Base-by-base conservation (phyloP, 1,140 invertebrate species). In the Bacillus rossius region DNA sequence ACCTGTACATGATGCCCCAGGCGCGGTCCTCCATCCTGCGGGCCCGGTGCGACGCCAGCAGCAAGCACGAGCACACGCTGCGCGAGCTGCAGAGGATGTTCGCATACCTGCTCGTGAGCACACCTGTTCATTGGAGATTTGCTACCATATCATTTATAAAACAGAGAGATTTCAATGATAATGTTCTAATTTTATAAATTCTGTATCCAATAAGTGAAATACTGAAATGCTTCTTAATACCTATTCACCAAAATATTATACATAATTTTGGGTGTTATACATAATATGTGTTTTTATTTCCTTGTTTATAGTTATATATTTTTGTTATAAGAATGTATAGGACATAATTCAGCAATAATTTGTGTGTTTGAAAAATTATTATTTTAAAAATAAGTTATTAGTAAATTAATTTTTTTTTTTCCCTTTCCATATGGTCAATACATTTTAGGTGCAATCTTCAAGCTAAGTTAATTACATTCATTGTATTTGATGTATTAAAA, bases 1-100 rank as follows among this genome's bases (percentile, higher is more conserved):
- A 96, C 75, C 72, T 97, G 25, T 97, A 93, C 67, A 97, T 97
- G 94, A 94, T 97, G 84, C 94, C 93, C 4, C 88, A 92, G 68
- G 91, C 91, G 0, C 77, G 94, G 54, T 81, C 86, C 26, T 88
- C 91, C 0, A 88, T 98, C 54, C 68, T 98, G 20, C 79, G 80
- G 8, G 84, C 87, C 2, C 78, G 85, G 67, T 81, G 80, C 20
- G 78, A 81, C 57, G 73, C 79, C 3, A 83, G 84, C 16, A 82
- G 79, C 20, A 89, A 92, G 62, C 92, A 96, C 75, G 86, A 86
- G 53, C 77, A 84, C 3, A 95, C 92, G 0, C 74, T 97, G 26
- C 77, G 85, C 17, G 94, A 97, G 73, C 72, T 97, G 58, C 92
- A 97, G 74, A 77, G 91, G 56, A 97, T 97, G 93, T 97, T 98